Conservation (phyloP, 2,113 vertebrate species). For the mouse (Mus musculus) region DNA sequence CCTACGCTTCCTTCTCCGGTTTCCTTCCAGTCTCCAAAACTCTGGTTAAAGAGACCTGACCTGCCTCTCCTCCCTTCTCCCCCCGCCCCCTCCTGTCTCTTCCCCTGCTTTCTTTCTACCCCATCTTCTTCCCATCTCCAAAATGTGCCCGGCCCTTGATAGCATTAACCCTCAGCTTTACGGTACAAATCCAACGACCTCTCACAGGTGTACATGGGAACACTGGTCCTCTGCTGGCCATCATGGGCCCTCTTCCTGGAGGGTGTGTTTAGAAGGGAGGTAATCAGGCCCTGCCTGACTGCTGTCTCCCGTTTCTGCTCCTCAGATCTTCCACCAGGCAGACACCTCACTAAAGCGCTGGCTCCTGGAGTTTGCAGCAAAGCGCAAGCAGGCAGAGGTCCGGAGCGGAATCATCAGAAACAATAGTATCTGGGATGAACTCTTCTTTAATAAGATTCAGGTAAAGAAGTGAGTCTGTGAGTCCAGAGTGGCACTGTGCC, state of each 20-base stretch:
- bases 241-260: neutral
- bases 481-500: neutral
- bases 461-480: conserved; percentile 73
- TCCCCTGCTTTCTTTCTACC: neutral
- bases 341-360: conserved; percentile 89
- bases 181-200: neutral
- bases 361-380: conserved; percentile 89
- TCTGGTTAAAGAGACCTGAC: neutral
- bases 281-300: neutral
- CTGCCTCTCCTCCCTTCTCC: neutral
- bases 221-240: neutral
- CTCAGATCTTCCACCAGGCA: conserved; percentile 90
- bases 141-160: neutral
- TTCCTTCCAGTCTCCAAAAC: conserved; percentile 41
- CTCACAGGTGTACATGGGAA: neutral
- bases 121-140: neutral
- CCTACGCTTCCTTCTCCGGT: neutral
- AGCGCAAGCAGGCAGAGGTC: conserved; percentile 89
- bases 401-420: conserved; percentile 89
- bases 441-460: conserved; percentile 92
- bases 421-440: conserved; percentile 90
- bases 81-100: no score
- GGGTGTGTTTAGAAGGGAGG: neutral
- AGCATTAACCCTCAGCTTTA: neutral
- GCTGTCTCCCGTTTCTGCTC: neutral